These are phyloP conservation scores for Hemicentrotus pulcherrimus DNA, from an alignment of 35 echinoderm and acorn worm species.

Conservation along the genomic window DNA sequence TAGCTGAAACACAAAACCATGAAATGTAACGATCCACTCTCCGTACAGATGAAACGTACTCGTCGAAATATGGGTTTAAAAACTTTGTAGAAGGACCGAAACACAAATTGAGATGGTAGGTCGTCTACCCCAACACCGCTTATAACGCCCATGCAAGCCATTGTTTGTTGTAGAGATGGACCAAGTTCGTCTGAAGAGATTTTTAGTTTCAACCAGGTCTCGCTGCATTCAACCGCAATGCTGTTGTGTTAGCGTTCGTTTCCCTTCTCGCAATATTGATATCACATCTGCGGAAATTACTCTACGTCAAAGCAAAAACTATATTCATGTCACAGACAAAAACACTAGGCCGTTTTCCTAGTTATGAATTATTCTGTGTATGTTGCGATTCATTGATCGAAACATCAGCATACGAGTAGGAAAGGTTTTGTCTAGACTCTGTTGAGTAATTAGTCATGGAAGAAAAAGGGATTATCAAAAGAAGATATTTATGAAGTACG, in stretches of 20 bases:
- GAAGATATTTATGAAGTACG: too few relatives aligned
- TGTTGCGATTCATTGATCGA: too few relatives aligned
- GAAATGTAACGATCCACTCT: background rate
- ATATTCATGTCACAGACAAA: too few relatives aligned
- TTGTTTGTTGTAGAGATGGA: too few relatives aligned
- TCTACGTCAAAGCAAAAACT: too few relatives aligned
- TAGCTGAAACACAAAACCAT: slow-evolving; percentile 22
- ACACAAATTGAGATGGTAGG: background rate
- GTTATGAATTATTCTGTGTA: too few relatives aligned
- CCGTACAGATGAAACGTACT: background rate
- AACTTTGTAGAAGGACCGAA: background rate
- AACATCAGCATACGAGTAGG: too few relatives aligned
- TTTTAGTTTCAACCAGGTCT: background rate
- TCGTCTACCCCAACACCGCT: background rate
- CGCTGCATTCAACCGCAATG: background rate
- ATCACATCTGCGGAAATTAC: background rate
- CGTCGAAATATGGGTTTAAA: background rate
- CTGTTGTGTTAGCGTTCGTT: background rate
- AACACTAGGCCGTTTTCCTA: too few relatives aligned
- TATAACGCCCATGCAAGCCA: background rate
- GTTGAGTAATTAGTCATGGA: too few relatives aligned
- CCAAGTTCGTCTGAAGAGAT: background rate
- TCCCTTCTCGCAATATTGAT: too few relatives aligned
- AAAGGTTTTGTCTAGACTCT: too few relatives aligned
- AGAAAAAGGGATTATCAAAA: too few relatives aligned